These are phyloP conservation scores for Cydia splendana DNA, from an alignment of 1,140 invertebrate species.

Conservation along the genomic window DNA sequence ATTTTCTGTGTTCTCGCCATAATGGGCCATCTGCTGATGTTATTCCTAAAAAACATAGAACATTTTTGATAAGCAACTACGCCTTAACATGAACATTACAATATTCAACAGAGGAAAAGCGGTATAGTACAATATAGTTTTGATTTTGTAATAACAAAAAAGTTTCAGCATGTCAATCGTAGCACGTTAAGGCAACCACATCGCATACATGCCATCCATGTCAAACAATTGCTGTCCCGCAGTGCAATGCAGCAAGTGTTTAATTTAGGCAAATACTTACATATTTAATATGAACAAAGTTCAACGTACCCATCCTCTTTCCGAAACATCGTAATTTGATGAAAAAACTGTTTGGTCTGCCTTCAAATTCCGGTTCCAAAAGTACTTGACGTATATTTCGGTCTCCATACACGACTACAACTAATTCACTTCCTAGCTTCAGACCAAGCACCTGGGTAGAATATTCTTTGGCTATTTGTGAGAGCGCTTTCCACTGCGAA, in stretches of 20 bases:
- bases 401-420: conserved; percentile 83
- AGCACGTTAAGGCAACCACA: too few relatives aligned
- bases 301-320: conserved; percentile 78
- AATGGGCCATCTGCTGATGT: conserved; percentile 87
- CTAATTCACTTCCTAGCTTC: conserved; percentile 82
- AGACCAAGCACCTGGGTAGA: conserved; percentile 84
- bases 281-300: background rate
- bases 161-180: too few relatives aligned
- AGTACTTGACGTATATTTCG: conserved; percentile 82
- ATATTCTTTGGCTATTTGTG: conserved; percentile 81
- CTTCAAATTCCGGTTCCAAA: conserved; percentile 84
- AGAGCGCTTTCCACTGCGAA: conserved; percentile 83
- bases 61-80: background rate
- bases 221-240: too few relatives aligned
- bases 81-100: too few relatives aligned
- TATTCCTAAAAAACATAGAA: conserved; percentile 75
- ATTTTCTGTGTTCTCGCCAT: conserved; percentile 88
- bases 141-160: background rate
- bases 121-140: background rate
- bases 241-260: too few relatives aligned
- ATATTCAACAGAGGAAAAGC: too few relatives aligned
- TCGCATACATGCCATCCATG: too few relatives aligned
- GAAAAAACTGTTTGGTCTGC: conserved; percentile 87
- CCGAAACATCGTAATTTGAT: conserved; percentile 85
- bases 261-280: background rate